Conservation (phyloP, 2,113 vertebrate species). For the Pomatostomus ruficeps region DNA sequence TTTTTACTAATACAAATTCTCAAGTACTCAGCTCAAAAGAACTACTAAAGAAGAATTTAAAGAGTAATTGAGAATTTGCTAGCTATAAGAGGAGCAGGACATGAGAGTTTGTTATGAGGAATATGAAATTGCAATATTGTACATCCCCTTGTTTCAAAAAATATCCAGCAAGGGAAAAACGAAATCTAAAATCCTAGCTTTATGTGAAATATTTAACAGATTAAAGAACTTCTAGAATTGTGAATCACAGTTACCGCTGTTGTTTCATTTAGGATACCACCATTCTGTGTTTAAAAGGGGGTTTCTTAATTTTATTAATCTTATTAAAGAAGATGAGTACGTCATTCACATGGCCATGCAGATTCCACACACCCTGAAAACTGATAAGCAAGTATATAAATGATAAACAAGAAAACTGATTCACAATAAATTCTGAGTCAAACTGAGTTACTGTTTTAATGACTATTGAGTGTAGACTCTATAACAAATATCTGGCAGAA, state of each 20-base stretch:
- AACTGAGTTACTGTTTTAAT: background rate
- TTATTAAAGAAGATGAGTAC: background rate
- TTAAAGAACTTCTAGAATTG: background rate
- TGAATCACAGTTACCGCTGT: background rate
- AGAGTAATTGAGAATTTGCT: background rate
- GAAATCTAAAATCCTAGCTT: background rate
- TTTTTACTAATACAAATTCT: background rate
- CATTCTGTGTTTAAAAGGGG: background rate
- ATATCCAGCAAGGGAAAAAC: background rate
- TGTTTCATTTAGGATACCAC: background rate
- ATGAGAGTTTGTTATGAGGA: background rate
- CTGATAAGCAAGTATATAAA: background rate
- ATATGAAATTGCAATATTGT: background rate
- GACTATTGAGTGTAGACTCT: background rate
- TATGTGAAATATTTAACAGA: background rate
- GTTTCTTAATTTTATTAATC: background rate
- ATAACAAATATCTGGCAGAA: background rate
- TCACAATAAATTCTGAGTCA: background rate
- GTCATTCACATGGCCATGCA: background rate
- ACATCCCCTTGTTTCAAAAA: background rate
- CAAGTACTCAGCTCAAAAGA: background rate
- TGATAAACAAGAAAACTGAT: background rate
- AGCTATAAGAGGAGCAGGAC: background rate
- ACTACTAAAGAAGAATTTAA: background rate
- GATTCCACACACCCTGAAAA: background rate